These are phyloP conservation scores for Scatophagus argus DNA, from an alignment of 2,113 vertebrate genomes.

Conservation along the genomic window DNA sequence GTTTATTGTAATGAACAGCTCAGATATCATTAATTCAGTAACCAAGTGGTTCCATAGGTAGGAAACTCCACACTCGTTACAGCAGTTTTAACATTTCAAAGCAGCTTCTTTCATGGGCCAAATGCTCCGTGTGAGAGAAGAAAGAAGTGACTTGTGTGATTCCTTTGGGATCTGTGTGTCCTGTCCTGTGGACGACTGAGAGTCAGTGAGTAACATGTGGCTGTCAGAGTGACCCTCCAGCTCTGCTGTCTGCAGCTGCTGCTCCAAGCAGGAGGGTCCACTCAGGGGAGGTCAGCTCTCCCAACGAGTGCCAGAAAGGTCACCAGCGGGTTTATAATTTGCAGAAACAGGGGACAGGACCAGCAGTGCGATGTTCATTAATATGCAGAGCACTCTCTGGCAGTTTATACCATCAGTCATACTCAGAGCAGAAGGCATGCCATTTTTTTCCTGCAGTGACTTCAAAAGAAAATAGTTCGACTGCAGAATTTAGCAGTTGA, in stretches of 20 bases:
- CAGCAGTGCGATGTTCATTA: slow-evolving; percentile 69
- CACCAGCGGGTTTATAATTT: slow-evolving; percentile 77
- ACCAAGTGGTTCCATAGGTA: neutral
- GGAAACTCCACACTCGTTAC: neutral
- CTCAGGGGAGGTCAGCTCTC: slow-evolving; percentile 79
- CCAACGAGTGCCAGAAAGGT: slow-evolving; percentile 78
- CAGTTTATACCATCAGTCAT: slow-evolving; percentile 60
- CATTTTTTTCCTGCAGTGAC: slow-evolving; percentile 60
- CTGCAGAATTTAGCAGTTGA: slow-evolving; percentile 51
- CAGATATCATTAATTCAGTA: neutral
- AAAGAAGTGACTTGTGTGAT: slow-evolving; percentile 41
- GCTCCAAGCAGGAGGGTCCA: slow-evolving; percentile 80
- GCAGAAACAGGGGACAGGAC: slow-evolving; percentile 69
- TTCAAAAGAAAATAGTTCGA: slow-evolving; percentile 58
- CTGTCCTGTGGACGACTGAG: slow-evolving; percentile 69
- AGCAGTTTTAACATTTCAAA: slow-evolving; percentile 16
- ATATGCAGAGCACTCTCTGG: slow-evolving; percentile 69
- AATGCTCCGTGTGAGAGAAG: slow-evolving; percentile 34
- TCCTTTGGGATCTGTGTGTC: slow-evolving; percentile 69
- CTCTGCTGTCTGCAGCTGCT: slow-evolving; percentile 81
- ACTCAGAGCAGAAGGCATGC: slow-evolving; percentile 72
- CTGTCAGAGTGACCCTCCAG: slow-evolving; percentile 75
- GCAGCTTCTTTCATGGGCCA: slow-evolving; percentile 17
- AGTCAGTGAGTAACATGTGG: slow-evolving; percentile 82
- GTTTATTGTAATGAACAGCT: neutral